Evolutionary conservation across 2,888 invertebrate genomes (phyloP), one percentile per base, ranked within the genome.

Genomic region (Cyclophora albipunctata): DNA sequence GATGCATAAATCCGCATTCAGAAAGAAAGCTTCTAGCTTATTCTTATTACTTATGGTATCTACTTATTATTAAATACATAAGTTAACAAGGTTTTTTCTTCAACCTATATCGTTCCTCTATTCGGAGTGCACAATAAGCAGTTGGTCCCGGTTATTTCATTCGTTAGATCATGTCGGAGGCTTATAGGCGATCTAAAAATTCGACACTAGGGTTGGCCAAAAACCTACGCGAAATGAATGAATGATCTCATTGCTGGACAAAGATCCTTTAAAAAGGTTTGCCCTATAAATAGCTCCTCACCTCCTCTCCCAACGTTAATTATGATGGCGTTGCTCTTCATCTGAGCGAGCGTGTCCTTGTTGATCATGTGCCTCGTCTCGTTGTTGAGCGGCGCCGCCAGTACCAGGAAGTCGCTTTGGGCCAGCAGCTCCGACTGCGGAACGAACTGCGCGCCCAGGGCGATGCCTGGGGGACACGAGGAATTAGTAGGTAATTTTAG

Each of bases 251-350:
- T 20, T 20, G 20, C 20, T 20, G 20, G 20, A 20, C 20, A 20
- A 20, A 20, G 20, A 20, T 20, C 20, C 20, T 20, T 20, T 20
- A 20, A 20, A 20, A 20, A 20, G 20, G 20, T 20, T 20, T 20
- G 20, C 20, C 20, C 20, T 20, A 20, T 20, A 20, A 20, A 20
- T 20, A 20, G 20, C 20, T 7, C 35, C 60, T 61, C 62, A 87
- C 94, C 97, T 73, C 96, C 96, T 48, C 96, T 90, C 55, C 96
- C 94, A 20, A 95, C 93, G 71, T 99, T 98, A 40, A 99, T 89
- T 63, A 98, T 92, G 58, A 98, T 93, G 2, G 96, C 94, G 62
- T 91, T 93, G 6, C 89, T 86, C 82, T 98, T 98, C 98, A 98
- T 98, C 79, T 93, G 92, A 0, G 78, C 80, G 64, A 98, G 95